Evolutionary conservation across 2,888 invertebrate species (phyloP).

Genomic region (Steinernema scapterisci): DNA sequence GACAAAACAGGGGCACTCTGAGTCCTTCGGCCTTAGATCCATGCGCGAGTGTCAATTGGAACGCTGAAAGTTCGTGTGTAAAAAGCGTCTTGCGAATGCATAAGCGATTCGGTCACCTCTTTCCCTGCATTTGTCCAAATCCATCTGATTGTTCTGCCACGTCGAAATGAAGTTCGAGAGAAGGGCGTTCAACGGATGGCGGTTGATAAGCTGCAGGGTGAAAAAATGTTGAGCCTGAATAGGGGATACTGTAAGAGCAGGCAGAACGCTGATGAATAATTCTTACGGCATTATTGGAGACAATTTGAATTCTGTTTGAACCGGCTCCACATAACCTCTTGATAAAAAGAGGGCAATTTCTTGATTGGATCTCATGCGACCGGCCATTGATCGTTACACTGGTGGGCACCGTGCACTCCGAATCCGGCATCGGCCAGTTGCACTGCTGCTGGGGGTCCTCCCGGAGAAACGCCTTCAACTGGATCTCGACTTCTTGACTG

Average conservation of each 20-base stretch:
- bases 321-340: background rate
- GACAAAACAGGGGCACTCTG: constrained; percentile 1
- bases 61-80: background rate
- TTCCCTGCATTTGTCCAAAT: constrained; percentile 13
- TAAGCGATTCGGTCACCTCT: background rate
- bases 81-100: too few species aligned
- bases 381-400: background rate
- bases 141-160: constrained; percentile 1
- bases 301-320: background rate
- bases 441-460: constrained; percentile 2
- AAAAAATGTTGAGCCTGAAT: constrained; percentile 6
- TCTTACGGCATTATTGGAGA: background rate
- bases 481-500: constrained; percentile 4
- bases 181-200: background rate
- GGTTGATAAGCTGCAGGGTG: constrained; percentile 6
- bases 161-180: background rate
- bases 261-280: background rate
- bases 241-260: background rate
- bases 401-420: background rate
- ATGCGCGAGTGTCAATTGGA: background rate
- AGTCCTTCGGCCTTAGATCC: background rate
- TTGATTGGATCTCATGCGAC: background rate
- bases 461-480: background rate
- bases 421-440: background rate
- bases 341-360: background rate